Evolutionary conservation across 1,140 invertebrate genomes (phyloP).

Genomic region (Ceratina calcarata): DNA sequence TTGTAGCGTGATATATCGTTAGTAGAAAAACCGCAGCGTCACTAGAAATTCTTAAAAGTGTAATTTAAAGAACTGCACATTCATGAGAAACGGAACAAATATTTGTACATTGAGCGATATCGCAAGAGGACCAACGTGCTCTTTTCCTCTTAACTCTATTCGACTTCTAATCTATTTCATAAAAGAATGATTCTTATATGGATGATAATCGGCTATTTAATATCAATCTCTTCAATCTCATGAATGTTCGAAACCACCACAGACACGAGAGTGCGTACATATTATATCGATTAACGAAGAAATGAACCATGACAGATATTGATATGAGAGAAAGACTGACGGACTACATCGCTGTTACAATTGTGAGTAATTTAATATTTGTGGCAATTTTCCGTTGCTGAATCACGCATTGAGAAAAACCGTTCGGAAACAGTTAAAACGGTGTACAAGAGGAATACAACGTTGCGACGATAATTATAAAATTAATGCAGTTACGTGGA

Average conservation of each 20-base stretch:
- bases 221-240: constrained; percentile 31
- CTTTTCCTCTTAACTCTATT: constrained; percentile 49
- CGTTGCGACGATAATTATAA: constrained; percentile 6
- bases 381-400: constrained; percentile 44
- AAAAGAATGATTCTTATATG: constrained; percentile 18
- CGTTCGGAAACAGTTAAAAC: constrained; percentile 8
- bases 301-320: constrained; percentile 72
- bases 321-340: constrained; percentile 76
- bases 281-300: constrained; percentile 57
- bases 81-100: constrained; percentile 33
- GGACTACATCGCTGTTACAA: constrained; percentile 62
- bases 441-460: not conserved
- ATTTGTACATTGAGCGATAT: constrained; percentile 40
- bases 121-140: constrained; percentile 57
- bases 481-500: constrained; percentile 27
- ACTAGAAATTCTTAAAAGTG: constrained; percentile 52
- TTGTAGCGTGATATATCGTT: constrained; percentile 48
- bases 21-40: constrained; percentile 49
- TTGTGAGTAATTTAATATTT: constrained; percentile 61
- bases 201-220: constrained; percentile 5
- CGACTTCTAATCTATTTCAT: constrained; percentile 38
- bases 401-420: not conserved
- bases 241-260: constrained; percentile 50
- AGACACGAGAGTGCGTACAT: constrained; percentile 52
- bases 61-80: constrained; percentile 36